A percentile compares a stretch with the other conserved stretches of the same genome.
These are phyloP conservation scores for Holacanthella duospinosa DNA, from an alignment of 2,888 invertebrate species.

Conservation along the genomic window DNA sequence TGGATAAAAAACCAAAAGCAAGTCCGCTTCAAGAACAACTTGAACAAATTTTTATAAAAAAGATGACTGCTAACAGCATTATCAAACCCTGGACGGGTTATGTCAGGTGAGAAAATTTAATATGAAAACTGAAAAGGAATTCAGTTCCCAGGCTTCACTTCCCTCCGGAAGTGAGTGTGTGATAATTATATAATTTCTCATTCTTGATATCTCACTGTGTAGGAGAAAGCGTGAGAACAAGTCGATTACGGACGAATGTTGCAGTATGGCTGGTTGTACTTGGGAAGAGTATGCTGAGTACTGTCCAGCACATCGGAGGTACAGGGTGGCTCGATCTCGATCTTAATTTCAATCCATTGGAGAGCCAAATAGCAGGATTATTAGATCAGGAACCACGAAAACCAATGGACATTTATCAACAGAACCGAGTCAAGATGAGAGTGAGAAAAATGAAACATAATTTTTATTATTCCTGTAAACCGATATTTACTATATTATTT, in stretches of 20 bases:
- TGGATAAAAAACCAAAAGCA: conserved; percentile 34
- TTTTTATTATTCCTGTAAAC: no score
- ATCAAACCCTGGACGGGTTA: conserved; percentile 37
- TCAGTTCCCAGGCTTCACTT: no score
- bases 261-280: conserved; percentile 48
- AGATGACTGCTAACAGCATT: conserved; percentile 28
- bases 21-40: conserved; percentile 9
- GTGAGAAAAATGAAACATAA: no score
- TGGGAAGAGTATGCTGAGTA: conserved; percentile 58
- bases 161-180: not conserved
- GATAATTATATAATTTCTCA: not conserved
- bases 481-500: no score
- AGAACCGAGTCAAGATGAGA: no score
- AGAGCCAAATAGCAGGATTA: no score
- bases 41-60: conserved; percentile 28
- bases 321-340: conserved; percentile 23
- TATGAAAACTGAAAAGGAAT: not conserved
- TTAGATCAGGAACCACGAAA: no score
- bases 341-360: no score
- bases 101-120: conserved; percentile 22
- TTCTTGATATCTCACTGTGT: not conserved
- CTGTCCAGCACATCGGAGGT: conserved; percentile 49
- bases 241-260: conserved; percentile 52
- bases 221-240: conserved; percentile 36
- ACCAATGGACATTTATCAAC: no score